Conservation (phyloP, 1,140 invertebrate species). For the Zophobas morio region DNA sequence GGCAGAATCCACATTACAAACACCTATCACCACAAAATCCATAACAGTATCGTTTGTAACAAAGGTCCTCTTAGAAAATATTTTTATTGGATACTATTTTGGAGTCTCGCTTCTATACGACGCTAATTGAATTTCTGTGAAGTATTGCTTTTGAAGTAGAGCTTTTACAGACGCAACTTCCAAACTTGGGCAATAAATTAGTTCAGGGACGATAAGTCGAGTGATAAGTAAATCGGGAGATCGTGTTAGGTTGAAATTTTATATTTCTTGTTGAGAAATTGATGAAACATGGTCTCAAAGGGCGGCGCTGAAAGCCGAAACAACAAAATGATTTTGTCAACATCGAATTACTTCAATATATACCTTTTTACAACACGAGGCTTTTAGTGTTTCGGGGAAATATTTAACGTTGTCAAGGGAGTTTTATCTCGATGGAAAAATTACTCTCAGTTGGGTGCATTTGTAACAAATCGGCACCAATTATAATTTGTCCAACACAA, state of each 20-base stretch:
- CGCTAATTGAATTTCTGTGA: conserved; percentile 27
- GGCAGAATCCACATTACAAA: too few species aligned
- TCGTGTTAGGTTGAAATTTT: conserved; percentile 28
- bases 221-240: conserved; percentile 26
- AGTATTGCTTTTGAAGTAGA: conserved; percentile 27
- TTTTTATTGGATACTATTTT: conserved; percentile 20
- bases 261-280: conserved; percentile 25
- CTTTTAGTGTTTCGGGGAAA: too few species aligned
- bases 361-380: not conserved
- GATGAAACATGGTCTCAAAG: conserved; percentile 2
- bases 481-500: too few species aligned
- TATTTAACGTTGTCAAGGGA: too few species aligned
- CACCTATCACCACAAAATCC: not conserved
- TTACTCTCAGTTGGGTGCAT: too few species aligned
- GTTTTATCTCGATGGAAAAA: too few species aligned
- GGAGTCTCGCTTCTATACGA: not conserved
- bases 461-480: too few species aligned
- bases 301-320: conserved; percentile 11
- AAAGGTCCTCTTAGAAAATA: not conserved
- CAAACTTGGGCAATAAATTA: conserved; percentile 28
- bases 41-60: not conserved
- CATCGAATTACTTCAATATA: not conserved
- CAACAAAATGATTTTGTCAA: conserved; percentile 19
- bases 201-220: conserved; percentile 32
- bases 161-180: conserved; percentile 33